Base-by-base conservation (phyloP, 2,797 vertebrate genomes). In the Ataeniobius toweri region DNA sequence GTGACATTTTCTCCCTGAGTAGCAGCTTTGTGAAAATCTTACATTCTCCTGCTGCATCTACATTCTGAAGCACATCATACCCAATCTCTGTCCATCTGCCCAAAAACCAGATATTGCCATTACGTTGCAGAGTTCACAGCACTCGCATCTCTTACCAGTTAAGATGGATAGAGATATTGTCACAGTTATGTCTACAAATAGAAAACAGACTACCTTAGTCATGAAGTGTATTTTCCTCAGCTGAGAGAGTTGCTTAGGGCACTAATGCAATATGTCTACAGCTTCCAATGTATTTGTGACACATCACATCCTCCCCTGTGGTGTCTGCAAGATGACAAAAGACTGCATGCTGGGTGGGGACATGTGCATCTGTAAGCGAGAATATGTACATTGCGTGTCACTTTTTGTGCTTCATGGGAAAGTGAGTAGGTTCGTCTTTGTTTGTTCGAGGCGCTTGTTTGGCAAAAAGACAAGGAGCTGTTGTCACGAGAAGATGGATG, bases 181-280 rank as follows among this genome's bases (percentile, higher is more conserved):
- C 85, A 79, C 72, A 48, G 78, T 61, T 67, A 74, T 26, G 78
- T 85, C 36, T 81, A 51, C 65, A 81, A 78, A 84, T 88, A 80
- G 77, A 88, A 83, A 89, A 89, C 70, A 68, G 84, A 53, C 85
- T 53, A 26, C 41, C 31, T 8, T 79, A 85, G 71, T 74, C 71
- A 16, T 12, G 48, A 50, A 80, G 84, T 77, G 81, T 2, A 28
- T 88, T 74, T 75, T 76, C 76, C 80, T 86, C 77, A 63, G 63
- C 84, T 63, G 77, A 89, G 83, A 79, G 78, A 84, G 83, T 86
- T 77, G 85, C 89, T 91, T 73, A 75, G 84, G 88, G 90, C 90
- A 53, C 79, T 75, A 89, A 90, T 87, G 83, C 83, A 87, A 84
- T 86, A 86, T 80, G 82, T 83, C 76, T 79, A 41, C 77, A 85